Evolutionary conservation across 2,888 invertebrate species (phyloP), one percentile per base, ranked within the genome.

Genomic region (Chloromyia formosa): DNA sequence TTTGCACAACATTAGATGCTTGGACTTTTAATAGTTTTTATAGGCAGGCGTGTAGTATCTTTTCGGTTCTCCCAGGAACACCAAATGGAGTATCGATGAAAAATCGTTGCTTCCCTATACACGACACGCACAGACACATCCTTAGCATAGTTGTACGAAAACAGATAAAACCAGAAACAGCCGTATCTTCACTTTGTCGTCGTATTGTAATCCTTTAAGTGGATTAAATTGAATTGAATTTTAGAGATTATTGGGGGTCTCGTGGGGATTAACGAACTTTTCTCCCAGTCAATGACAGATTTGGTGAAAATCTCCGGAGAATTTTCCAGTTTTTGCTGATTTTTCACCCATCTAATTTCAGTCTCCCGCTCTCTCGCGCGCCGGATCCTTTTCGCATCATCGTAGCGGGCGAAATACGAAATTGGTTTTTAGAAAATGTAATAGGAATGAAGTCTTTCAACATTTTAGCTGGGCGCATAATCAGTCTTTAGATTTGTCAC

Each of bases 191-290:
- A 66, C 40, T 71, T 71, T 58, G 71, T 71, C 62, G 22, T 53
- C 61, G 73, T 35, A 20, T 64, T 74, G 73, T 74, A 74, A 74
- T 74, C 61, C 73, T 62, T 74, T 77, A 77, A 77, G 77, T 77
- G 75, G 77, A 77, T 77, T 77, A 75, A 75, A 75, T 74, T 72
- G 74, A 71, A 77, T 77, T 77, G 74, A 74, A 66, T 68, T 62
- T 66, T 75, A n/a, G 61, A n/a, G 66, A 75, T 77, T 68, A 75
- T 75, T 75, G 72, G 75, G 72, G 62, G 72, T 62, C 74, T 74
- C 75, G 61, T 74, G 66, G 74, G 74, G 66, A 72, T 71, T 69
- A 49, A 20, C 66, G 14, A 66, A 56, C 73, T 53, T 45, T 62
- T 66, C n/a, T 66, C 22, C 66, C 7, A 35, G 16, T 23, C n/a